phyloP scores from a whole-genome alignment of 2,113 vertebrate genomes.

The Rhizomys pruinosus region DNA sequence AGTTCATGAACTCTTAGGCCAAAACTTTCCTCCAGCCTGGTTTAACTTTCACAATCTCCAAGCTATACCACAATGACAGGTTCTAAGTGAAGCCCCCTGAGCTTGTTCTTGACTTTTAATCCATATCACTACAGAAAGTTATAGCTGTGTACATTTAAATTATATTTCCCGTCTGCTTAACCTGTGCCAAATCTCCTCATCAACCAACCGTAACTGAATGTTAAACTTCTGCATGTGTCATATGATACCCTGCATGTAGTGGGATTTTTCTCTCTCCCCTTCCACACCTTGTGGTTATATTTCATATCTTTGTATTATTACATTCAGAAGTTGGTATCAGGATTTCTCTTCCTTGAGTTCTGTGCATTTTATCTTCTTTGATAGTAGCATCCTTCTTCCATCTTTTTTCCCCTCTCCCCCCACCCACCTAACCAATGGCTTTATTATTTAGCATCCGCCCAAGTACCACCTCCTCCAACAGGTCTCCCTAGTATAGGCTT shows the following conservation, averaged over 20 bases:
- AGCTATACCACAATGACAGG: neutral
- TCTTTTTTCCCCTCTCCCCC: neutral
- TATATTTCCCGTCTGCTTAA: neutral
- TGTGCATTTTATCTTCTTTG: neutral
- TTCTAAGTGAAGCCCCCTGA: neutral
- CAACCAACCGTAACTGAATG: neutral
- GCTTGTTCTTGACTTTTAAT: neutral
- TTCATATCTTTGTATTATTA: neutral
- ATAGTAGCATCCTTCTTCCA: too few species aligned
- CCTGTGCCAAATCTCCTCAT: neutral
- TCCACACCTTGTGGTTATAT: neutral
- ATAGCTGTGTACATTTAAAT: neutral
- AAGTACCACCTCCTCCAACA: neutral
- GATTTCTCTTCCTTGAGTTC: neutral
- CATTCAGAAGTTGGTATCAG: neutral
- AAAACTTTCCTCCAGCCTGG: neutral
- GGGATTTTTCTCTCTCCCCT: neutral
- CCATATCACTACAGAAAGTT: neutral
- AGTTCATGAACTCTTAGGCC: neutral
- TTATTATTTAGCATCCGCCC: neutral
- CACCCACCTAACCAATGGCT: neutral
- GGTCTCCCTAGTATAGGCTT: neutral
- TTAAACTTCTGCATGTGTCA: neutral
- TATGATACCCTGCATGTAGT: neutral
- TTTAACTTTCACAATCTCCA: neutral